phyloP scores from a whole-genome alignment of 2,113 vertebrate genomes.

The Ellobius talpinus region DNA sequence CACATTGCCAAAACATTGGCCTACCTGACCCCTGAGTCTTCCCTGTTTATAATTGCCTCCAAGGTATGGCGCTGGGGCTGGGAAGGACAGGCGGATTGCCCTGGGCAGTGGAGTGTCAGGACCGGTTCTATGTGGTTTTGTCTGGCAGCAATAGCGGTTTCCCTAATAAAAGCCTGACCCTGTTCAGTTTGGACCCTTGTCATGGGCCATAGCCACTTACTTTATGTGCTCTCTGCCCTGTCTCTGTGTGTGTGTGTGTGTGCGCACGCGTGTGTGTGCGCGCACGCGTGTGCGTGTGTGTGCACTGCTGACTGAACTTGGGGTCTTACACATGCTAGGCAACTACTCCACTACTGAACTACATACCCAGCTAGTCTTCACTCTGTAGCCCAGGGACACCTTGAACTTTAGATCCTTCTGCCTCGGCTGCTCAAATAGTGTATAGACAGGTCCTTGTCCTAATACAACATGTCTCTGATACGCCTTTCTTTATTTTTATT shows the following conservation, averaged over 20 bases:
- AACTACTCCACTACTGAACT: no score
- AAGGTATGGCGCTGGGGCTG: slow-evolving; percentile 87
- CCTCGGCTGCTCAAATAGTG: background rate
- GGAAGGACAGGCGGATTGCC: accelerated
- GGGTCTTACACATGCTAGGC: no score
- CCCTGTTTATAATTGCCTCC: slow-evolving; percentile 97
- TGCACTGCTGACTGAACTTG: background rate
- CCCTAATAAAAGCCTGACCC: background rate
- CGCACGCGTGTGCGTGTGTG: background rate
- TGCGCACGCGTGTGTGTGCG: background rate
- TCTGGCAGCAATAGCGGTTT: background rate
- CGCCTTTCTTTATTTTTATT: background rate
- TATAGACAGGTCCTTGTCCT: background rate
- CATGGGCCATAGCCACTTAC: background rate
- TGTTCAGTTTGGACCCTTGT: background rate
- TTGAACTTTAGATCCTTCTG: background rate
- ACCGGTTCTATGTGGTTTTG: background rate
- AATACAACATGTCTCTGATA: background rate
- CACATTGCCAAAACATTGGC: slow-evolving; percentile 97
- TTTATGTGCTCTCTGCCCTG: background rate
- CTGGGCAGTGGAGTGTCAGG: background rate
- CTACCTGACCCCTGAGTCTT: slow-evolving; percentile 92
- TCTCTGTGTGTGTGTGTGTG: background rate
- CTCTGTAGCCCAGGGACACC: background rate
- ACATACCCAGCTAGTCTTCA: background rate